phyloP scores from a whole-genome alignment of 1,140 invertebrate species.

The Atta cephalotes region DNA sequence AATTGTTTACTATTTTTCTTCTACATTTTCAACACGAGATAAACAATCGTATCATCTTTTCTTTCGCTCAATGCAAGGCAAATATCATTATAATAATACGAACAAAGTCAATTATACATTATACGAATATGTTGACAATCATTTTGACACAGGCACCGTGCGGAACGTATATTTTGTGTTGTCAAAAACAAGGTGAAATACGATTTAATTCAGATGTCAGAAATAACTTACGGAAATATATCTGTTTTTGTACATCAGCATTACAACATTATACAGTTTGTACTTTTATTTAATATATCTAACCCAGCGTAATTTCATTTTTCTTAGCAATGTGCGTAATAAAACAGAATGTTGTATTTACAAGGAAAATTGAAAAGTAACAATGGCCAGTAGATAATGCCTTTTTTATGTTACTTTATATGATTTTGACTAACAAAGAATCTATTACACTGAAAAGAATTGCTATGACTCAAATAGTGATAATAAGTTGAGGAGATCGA shows the following conservation, averaged over 20 bases:
- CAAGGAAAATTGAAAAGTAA: not conserved
- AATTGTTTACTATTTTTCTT: not conserved
- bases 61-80: not conserved
- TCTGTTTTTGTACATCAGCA: conserved; percentile 6
- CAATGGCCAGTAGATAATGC: not conserved
- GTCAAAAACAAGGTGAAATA: not conserved
- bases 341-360: not conserved
- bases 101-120: not conserved
- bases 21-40: not conserved
- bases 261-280: conserved; percentile 40
- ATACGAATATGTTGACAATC: not conserved
- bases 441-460: no score
- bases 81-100: not conserved
- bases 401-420: not conserved
- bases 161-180: conserved; percentile 35
- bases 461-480: no score
- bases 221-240: not conserved
- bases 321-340: not conserved
- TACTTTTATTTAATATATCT: conserved; percentile 28
- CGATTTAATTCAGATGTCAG: not conserved
- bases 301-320: not conserved
- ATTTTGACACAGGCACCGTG: conserved; percentile 16
- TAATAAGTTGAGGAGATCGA: no score
- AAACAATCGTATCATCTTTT: conserved; percentile 19
- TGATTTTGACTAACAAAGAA: not conserved